Base-by-base conservation (phyloP, 2,888 invertebrate genomes). In the Hypomecis atomaria region DNA sequence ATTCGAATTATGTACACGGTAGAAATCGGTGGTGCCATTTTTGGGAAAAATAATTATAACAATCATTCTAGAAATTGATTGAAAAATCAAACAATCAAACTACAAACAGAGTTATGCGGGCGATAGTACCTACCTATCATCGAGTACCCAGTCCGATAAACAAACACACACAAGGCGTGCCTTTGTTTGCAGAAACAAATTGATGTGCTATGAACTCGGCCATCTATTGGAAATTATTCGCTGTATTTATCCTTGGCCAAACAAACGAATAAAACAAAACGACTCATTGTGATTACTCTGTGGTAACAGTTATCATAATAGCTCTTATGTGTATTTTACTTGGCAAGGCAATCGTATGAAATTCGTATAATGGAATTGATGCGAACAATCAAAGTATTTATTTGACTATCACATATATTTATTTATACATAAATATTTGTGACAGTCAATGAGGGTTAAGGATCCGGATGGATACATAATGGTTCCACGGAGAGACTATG, bases 101-200 rank as follows among this genome's bases (percentile, higher is more conserved):
- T 23, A 45, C 13, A 6, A 6, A 47, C 23, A 3, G 33, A 36
- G 38, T 56, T 38, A 0, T 57, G 58, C 37, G 4, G 0, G 6
- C 33, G 47, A 11, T 34, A 42, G 59, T 60, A 65, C 47, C 48
- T 10, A 13, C 5, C 38, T 59, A 59, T 53, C 55, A 50, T 58
- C 52, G 44, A 56, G n/a, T 47, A 40, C 60, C 57, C 56, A 61
- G 60, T 66, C 68, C 69, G 71, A 69, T 72, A 73, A 77, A 75
- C 71, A 74, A 74, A 72, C 73, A 67, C 67, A 73, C 68, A 67
- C 71, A 70, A 70, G 66, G 67, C 72, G 73, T 60, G 60, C 71
- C 73, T 70, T 71, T 78, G 77, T 80, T 78, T 78, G 79, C 71
- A 62, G 59, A 59, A 59, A 66, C 72, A 73, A 76, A 81, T 79